Evolutionary conservation across 2,888 invertebrate genomes (phyloP), one percentile per base, ranked within the genome.

Genomic region (Oligia strigilis): DNA sequence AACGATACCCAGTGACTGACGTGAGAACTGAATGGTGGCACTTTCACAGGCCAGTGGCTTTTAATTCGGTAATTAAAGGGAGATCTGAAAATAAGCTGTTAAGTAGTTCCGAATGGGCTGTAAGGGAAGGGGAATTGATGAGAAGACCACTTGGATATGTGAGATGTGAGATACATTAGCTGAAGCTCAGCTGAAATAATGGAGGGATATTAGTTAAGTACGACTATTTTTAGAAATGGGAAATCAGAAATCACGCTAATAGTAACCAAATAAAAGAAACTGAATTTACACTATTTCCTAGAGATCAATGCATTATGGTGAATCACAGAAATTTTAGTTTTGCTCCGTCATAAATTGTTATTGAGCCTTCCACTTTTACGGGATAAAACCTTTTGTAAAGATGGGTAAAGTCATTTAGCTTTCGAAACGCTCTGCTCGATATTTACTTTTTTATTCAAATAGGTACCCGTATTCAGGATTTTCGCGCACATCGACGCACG

Each of bases 1-100:
- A 93, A 93, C 88, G 93, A 92, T 90, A 90, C 91, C 86, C 90
- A 95, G 92, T 95, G 96, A 96, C 95, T 93, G 94, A 95, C 96
- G 95, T 96, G 96, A 95, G 96, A 96, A 96, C 95, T 87, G 83
- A 82, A 87, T 90, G 92, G 92, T 89, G 91, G 89, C 88, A 84
- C 93, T 94, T 96, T 96, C 96, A 96, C 96, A 96, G 94, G 93
- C 89, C 89, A 89, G 88, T 87, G 85, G 76, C 86, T 89, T 90
- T 89, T 90, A 89, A 90, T 90, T 86, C 90, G 89, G 87, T 91
- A 89, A 91, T 91, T 91, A 91, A 91, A 90, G 83, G 86, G 89
- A 81, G 82, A 84, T 86, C 88, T 88, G 88, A 87, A 89, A 88
- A 88, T 89, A 89, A 86, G 81, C 81, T 90, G 90, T 87, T 88